Evolutionary conservation across 2,797 vertebrate genomes (phyloP).

Genomic region (Acrocephalus scirpaceus): DNA sequence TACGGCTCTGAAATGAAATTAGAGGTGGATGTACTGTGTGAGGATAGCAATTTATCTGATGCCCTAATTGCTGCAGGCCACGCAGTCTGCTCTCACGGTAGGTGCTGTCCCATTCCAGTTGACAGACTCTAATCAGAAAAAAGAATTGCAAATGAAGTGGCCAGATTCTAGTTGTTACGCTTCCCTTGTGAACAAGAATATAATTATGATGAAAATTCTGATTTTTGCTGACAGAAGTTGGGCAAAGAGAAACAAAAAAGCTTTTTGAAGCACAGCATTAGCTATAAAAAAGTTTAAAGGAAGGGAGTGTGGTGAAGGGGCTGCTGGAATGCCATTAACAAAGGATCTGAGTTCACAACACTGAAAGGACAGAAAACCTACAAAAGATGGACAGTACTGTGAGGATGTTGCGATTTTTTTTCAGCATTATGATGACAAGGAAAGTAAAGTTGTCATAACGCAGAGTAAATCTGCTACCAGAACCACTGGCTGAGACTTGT

Average conservation of each 20-base stretch:
- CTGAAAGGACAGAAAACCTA: neutral
- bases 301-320: neutral
- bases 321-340: neutral
- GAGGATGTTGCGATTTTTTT: neutral
- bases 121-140: neutral
- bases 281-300: neutral
- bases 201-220: neutral
- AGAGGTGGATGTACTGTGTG: conserved; percentile 79
- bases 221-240: neutral
- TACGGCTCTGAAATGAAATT: conserved; percentile 72
- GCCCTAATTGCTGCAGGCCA: conserved; percentile 66
- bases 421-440: neutral
- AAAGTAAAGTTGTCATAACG: neutral
- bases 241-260: neutral
- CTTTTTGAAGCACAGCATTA: neutral
- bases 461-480: neutral
- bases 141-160: neutral
- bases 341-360: neutral
- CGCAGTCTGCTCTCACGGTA: conserved; percentile 34
- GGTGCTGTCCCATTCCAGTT: neutral
- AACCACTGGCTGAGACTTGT: neutral
- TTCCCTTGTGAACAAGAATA: neutral
- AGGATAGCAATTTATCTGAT: conserved; percentile 72
- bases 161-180: neutral
- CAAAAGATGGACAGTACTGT: neutral